Evolutionary conservation across 1,140 invertebrate species (phyloP).

Genomic region (Hydropsyche tenuis): DNA sequence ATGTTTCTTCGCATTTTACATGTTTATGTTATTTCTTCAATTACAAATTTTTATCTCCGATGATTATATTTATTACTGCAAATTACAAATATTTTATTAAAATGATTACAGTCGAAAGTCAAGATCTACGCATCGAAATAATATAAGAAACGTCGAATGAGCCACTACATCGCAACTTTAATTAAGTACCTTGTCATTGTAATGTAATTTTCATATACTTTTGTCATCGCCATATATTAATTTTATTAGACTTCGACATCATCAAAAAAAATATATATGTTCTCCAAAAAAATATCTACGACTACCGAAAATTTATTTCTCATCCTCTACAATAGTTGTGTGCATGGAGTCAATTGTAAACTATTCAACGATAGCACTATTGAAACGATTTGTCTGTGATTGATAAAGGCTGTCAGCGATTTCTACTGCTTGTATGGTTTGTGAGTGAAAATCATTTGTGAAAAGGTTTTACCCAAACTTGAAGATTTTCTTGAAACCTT

Average conservation of each 20-base stretch:
- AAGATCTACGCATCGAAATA: slow-evolving; percentile 44
- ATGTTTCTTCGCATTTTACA: slow-evolving; percentile 22
- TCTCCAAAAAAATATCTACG: slow-evolving; percentile 45
- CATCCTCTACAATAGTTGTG: background rate
- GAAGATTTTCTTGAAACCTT: no score
- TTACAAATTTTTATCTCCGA: slow-evolving; percentile 33
- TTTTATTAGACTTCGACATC: slow-evolving; percentile 37
- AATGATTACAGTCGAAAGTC: slow-evolving; percentile 49
- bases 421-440: no score
- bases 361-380: background rate
- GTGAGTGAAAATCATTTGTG: no score
- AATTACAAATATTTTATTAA: slow-evolving; percentile 45
- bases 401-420: no score
- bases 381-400: no score
- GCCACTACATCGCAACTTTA: slow-evolving; percentile 40
- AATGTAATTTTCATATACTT: slow-evolving; percentile 41
- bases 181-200: slow-evolving; percentile 28
- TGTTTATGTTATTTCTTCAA: slow-evolving; percentile 15
- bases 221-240: slow-evolving; percentile 41
- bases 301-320: slow-evolving; percentile 44
- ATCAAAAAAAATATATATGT: slow-evolving; percentile 44
- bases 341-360: slow-evolving; percentile 3
- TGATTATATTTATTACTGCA: slow-evolving; percentile 14
- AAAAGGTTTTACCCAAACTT: no score
- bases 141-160: slow-evolving; percentile 40